Conservation (phyloP, 2,888 invertebrate genomes). For the Steinernema scapterisci region DNA sequence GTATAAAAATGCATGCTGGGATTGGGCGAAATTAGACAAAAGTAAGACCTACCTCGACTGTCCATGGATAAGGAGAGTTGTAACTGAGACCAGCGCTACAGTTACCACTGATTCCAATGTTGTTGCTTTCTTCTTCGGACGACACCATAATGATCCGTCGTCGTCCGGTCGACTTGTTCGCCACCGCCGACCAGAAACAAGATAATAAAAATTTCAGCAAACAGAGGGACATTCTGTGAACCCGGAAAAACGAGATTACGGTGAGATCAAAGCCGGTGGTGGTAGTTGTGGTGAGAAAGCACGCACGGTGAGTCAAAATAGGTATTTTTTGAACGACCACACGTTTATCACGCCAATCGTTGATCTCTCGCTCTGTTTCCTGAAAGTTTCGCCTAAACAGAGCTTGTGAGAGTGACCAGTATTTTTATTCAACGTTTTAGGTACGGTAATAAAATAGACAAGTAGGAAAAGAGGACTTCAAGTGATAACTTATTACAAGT, state of each 20-base stretch:
- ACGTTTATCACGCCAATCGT: not conserved
- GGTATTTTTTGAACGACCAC: not conserved
- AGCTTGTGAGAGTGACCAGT: slow-evolving; percentile 8
- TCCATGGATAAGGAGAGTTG: slow-evolving; percentile 14
- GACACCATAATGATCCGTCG: not conserved
- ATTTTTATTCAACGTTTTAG: not conserved
- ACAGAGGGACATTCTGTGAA: not conserved
- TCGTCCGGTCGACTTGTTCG: slow-evolving; percentile 8
- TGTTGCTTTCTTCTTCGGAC: not conserved
- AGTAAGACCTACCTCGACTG: not conserved
- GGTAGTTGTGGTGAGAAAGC: too few relatives aligned
- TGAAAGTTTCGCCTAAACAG: not conserved
- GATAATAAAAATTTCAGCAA: slow-evolving; percentile 25
- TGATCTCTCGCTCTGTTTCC: not conserved
- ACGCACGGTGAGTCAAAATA: not conserved
- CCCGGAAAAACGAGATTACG: not conserved
- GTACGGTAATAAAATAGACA: not conserved
- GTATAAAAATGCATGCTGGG: too few relatives aligned
- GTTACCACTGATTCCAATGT: not conserved
- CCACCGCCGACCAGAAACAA: not conserved
- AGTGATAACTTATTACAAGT: not conserved
- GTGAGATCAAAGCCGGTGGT: not conserved
- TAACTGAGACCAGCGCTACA: not conserved
- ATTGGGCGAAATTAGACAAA: too few relatives aligned
- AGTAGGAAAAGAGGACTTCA: not conserved